Conservation (phyloP, 1,140 invertebrate species). For the Piezodorus guildinii region DNA sequence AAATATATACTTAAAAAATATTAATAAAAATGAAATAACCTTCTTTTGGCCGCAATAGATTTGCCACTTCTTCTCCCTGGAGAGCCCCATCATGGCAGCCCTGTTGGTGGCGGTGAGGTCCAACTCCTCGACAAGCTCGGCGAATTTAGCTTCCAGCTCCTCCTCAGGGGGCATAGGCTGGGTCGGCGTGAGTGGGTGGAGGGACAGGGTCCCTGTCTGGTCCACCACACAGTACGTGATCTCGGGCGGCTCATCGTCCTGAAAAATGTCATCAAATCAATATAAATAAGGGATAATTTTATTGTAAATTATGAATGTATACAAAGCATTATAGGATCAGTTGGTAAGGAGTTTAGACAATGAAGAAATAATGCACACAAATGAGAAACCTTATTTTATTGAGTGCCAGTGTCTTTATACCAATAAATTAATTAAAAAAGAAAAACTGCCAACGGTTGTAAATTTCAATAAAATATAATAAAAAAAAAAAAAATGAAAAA, state of each 20-base stretch:
- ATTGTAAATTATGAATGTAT: no score
- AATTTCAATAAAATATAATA: no score
- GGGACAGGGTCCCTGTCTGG: constrained; percentile 66
- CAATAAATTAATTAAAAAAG: no score
- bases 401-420: no score
- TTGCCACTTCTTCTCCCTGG: constrained; percentile 93
- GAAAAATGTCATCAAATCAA: constrained; percentile 30
- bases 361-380: no score
- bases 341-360: no score
- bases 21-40: constrained; percentile 36
- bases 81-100: constrained; percentile 80
- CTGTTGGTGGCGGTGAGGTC: constrained; percentile 86
- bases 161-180: constrained; percentile 85
- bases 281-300: no score
- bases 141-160: constrained; percentile 85
- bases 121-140: constrained; percentile 88
- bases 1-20: no score
- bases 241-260: constrained; percentile 84
- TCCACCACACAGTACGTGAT: constrained; percentile 84
- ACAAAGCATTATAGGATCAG: no score
- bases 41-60: constrained; percentile 83
- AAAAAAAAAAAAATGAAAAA: no score
- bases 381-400: no score
- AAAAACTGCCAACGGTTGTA: no score
- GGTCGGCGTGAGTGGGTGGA: constrained; percentile 74